phyloP scores from a whole-genome alignment of 1,140 invertebrate species.

The Lucilia sericata region DNA sequence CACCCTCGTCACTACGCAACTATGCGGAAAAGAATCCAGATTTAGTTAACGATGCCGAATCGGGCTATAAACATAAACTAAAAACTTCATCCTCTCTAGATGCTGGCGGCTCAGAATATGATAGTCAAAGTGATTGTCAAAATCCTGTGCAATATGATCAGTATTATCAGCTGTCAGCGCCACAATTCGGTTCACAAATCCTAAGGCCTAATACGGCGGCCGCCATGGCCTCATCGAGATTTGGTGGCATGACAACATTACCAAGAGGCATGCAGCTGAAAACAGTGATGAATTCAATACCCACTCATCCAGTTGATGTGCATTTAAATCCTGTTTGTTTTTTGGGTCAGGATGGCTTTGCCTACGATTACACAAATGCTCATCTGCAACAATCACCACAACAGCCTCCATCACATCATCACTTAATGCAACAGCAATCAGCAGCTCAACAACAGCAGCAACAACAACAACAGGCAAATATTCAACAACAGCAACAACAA shows the following conservation, averaged over 20 bases:
- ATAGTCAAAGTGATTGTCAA: constrained; percentile 60
- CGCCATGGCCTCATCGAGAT: constrained; percentile 54
- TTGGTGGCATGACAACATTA: constrained; percentile 69
- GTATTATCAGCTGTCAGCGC: constrained; percentile 64
- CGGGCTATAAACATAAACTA: constrained; percentile 75
- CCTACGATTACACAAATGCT: constrained; percentile 78
- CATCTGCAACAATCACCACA: constrained; percentile 50
- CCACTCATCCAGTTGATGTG: constrained; percentile 75
- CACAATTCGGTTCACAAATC: constrained; percentile 51
- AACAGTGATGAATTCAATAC: constrained; percentile 51
- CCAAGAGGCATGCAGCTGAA: constrained; percentile 69
- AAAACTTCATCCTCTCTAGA: constrained; percentile 70
- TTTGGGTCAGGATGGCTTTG: constrained; percentile 81
- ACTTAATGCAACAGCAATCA: constrained; percentile 54
- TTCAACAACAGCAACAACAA: constrained; percentile 66
- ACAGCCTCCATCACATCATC: constrained; percentile 44
- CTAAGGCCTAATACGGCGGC: constrained; percentile 45
- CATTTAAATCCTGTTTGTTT: constrained; percentile 77
- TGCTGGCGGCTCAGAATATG: constrained; percentile 52
- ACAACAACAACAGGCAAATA: constrained; percentile 50
- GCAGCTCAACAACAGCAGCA: constrained; percentile 51
- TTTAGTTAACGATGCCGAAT: constrained; percentile 80
- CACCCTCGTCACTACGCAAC: constrained; percentile 68
- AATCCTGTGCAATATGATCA: constrained; percentile 66
- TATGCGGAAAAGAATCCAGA: constrained; percentile 80